phyloP scores from a whole-genome alignment of 2,113 vertebrate species.

The Hylia prasina region DNA sequence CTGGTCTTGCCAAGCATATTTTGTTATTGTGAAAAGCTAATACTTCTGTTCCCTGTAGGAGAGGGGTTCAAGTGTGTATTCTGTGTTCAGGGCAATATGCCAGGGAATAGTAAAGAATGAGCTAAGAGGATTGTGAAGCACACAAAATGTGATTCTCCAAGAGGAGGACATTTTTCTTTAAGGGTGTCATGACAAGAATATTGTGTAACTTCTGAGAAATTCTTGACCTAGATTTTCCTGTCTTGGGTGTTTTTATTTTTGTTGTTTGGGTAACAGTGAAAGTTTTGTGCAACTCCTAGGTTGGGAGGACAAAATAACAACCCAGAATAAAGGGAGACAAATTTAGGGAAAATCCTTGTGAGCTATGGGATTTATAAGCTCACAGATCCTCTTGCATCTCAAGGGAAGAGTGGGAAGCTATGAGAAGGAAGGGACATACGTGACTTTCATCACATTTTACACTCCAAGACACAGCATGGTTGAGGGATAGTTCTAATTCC shows the following conservation, averaged over 20 bases:
- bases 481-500: not conserved
- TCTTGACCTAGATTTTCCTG: conserved; percentile 42
- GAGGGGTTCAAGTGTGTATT: not conserved
- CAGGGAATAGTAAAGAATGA: conserved; percentile 1
- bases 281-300: not conserved
- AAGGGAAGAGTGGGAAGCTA: not conserved
- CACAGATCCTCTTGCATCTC: not conserved
- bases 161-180: conserved; percentile 14
- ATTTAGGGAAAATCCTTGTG: not conserved
- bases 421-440: not conserved
- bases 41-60: not conserved
- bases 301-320: not conserved
- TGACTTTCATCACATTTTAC: not conserved
- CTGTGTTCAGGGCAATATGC: not conserved
- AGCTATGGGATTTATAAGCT: not conserved
- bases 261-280: conserved; percentile 4
- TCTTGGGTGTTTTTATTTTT: conserved; percentile 18
- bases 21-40: not conserved
- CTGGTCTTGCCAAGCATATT: not conserved
- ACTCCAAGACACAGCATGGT: not conserved
- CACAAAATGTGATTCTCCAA: not conserved
- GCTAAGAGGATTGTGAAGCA: conserved; percentile 25
- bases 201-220: conserved; percentile 37
- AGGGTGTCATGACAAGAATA: conserved; percentile 5
- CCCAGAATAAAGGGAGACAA: not conserved